Percentiles rank a stretch among this genome's conserved stretches.
phyloP scores from a whole-genome alignment of 2,888 invertebrate species.

The Tholera decimalis region DNA sequence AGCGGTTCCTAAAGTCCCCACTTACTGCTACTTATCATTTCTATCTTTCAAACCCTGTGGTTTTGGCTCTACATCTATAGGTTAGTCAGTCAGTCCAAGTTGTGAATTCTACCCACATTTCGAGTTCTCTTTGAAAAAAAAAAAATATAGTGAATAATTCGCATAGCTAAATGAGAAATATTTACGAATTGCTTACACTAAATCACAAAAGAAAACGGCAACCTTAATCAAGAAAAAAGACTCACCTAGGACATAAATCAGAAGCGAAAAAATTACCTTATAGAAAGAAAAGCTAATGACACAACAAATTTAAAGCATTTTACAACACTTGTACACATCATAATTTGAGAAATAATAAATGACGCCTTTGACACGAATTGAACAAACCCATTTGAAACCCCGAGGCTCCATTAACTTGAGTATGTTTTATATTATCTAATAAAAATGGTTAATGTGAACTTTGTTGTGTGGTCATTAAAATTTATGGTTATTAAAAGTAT shows the following conservation, averaged over 20 bases:
- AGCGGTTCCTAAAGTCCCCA: too few relatives aligned
- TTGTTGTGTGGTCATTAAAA: constrained; percentile 55
- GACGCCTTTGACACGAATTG: constrained; percentile 62
- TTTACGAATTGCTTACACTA: not conserved
- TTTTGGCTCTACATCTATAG: too few relatives aligned
- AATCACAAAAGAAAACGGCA: constrained; percentile 9
- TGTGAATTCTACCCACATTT: too few relatives aligned
- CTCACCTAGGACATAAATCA: constrained; percentile 32
- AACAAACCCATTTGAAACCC: constrained; percentile 65
- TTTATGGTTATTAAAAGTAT: constrained; percentile 54
- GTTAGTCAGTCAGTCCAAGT: too few relatives aligned
- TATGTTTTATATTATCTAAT: constrained; percentile 61
- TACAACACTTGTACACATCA: constrained; percentile 45
- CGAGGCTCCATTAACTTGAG: constrained; percentile 64
- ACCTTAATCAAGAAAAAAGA: constrained; percentile 15
- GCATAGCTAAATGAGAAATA: not conserved
- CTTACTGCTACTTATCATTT: too few relatives aligned
- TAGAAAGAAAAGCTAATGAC: constrained; percentile 35
- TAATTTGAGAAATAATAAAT: constrained; percentile 59
- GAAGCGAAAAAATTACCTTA: constrained; percentile 6
- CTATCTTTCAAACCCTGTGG: too few relatives aligned
- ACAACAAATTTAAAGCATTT: constrained; percentile 60
- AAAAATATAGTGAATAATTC: too few relatives aligned
- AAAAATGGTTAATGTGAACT: constrained; percentile 56
- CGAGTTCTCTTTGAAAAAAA: too few relatives aligned